Percentiles rank a stretch among this genome's conserved stretches.
These are phyloP conservation scores for Eremophila alpestris DNA, from an alignment of 2,797 vertebrate genomes.

Conservation along the genomic window DNA sequence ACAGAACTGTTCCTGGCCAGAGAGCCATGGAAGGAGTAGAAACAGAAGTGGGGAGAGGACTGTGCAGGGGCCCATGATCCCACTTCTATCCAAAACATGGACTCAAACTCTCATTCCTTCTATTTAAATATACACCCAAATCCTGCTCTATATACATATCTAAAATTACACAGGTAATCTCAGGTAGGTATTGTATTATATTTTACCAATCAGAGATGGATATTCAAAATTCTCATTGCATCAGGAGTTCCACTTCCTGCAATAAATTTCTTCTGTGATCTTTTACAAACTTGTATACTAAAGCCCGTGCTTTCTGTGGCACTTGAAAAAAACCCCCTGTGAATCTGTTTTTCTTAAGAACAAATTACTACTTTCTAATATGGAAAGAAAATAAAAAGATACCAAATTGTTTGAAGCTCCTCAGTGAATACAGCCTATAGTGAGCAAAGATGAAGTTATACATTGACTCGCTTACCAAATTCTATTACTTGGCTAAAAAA, in stretches of 20 bases:
- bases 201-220: background rate
- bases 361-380: constrained; percentile 11
- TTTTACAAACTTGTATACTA: constrained; percentile 32
- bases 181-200: background rate
- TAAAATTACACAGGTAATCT: background rate
- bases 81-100: background rate
- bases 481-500: constrained; percentile 2
- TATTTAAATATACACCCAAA: background rate
- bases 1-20: background rate
- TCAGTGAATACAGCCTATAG: background rate
- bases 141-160: background rate
- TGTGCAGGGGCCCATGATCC: rapidly evolving
- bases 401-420: background rate
- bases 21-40: background rate
- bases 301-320: background rate
- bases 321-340: constrained; percentile 46
- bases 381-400: constrained; percentile 3
- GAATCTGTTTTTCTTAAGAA: constrained; percentile 36
- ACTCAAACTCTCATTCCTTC: background rate
- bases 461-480: background rate
- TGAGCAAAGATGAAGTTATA: background rate
- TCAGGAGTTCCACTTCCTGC: background rate
- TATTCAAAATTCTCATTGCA: background rate
- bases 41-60: background rate
- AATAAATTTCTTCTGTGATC: background rate